Base-by-base conservation (phyloP, 2,888 invertebrate species). In the Drosophila cyrtoloma region DNA sequence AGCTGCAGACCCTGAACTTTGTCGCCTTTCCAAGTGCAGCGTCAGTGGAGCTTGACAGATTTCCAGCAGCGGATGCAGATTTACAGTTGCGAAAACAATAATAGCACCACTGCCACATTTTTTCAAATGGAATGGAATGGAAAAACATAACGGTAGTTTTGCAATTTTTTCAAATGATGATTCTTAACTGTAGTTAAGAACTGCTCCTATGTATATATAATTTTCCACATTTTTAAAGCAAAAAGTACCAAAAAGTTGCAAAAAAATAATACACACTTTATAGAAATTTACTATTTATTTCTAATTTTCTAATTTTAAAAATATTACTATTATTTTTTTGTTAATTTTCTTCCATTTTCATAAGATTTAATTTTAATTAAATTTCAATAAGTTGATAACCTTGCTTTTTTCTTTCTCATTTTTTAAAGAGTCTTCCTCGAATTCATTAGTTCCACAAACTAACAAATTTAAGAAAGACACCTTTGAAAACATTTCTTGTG, bases 1-100 rank as follows among this genome's bases (percentile, higher is more conserved):
- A 39, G 57, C 63, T 64, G 81, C 79, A 79, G 84, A 77, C 87
- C 81, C 83, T 85, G 87, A 85, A 83, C 87, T 83, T 83, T 87
- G 85, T 85, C 88, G 83, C 76, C 83, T 71, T 50, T 19, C 65
- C 59, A 33, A 66, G 61, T 56, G 61, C 63, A 60, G 72, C 64
- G 75, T 69, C 63, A 79, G 61, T 62, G 63, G n/a, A 72, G 64
- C 51, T 39, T 56, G n/a, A n/a, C 12, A 64, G 66, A 61, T 64
- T 64, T 56, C 22, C 75, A 61, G 14, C 28, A 19, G n/a, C 47
- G 5, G 9, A 26, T 47, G 26, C 16, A 26, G 26, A 47, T 26
- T 26, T 26, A 47, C 47, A 47, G 26, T 26, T 47, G 16, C 26
- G 16, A 26, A 16, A 26, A 26, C 26, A 26, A 26, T 26, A 26